Percentiles rank a stretch among this genome's conserved stretches.
These are phyloP conservation scores for Argynnis bischoffii DNA, from an alignment of 2,888 invertebrate genomes.

Conservation along the genomic window DNA sequence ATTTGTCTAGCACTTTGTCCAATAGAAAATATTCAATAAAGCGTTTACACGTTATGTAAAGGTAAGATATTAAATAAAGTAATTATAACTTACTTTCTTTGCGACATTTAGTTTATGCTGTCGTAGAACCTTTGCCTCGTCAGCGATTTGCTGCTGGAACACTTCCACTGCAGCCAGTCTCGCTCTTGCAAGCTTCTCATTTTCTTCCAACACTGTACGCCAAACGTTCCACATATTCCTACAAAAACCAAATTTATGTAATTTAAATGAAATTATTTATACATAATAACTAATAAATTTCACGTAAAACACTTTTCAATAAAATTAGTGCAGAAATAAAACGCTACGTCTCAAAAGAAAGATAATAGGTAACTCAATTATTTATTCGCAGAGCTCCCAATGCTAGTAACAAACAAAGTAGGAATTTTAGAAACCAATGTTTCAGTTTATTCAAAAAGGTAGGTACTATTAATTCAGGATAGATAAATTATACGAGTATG, in stretches of 20 bases:
- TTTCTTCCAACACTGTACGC: constrained; percentile 97
- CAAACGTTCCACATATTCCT: constrained; percentile 99
- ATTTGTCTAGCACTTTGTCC: too few relatives aligned
- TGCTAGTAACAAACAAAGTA: neutral
- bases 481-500: too few relatives aligned
- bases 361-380: neutral
- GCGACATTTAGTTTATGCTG: constrained; percentile 91
- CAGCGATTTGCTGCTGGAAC: constrained; percentile 96
- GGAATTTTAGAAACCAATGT: neutral
- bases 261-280: constrained; percentile 1
- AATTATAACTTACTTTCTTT: constrained; percentile 84
- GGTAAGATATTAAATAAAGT: too few relatives aligned
- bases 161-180: constrained; percentile 96
- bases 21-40: too few relatives aligned
- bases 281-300: too few relatives aligned
- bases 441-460: neutral
- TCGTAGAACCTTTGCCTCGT: constrained; percentile 93
- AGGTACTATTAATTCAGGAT: neutral
- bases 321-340: neutral
- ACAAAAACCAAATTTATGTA: neutral
- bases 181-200: constrained; percentile 95
- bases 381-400: neutral
- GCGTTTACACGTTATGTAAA: neutral
- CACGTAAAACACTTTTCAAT: neutral
- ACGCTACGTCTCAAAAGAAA: neutral